A percentile compares a stretch with the other conserved stretches of the same genome.
Evolutionary conservation across 2,113 vertebrate species (phyloP).

Genomic region (Scopus umbretta): DNA sequence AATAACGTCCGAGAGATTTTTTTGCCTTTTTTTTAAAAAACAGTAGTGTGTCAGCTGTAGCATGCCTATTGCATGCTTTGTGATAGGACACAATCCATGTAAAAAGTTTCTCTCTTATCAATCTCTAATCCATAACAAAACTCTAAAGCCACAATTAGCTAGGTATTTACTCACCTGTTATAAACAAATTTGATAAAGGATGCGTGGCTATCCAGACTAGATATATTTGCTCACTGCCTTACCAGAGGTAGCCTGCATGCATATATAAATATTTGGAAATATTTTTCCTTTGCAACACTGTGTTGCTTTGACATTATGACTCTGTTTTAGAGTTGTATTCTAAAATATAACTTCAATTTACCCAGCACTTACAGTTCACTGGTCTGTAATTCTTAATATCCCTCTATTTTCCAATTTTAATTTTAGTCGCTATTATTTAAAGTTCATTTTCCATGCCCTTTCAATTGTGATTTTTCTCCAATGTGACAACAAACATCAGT

Average conservation of each 20-base stretch:
- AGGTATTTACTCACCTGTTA: not conserved
- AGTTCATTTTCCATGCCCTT: conserved; percentile 4
- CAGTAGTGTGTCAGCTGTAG: not conserved
- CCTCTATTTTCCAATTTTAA: conserved; percentile 7
- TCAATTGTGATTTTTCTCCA: not conserved
- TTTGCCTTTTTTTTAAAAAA: fast-evolving
- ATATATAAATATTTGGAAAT: not conserved
- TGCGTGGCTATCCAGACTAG: not conserved
- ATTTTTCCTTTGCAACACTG: not conserved
- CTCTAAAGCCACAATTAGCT: not conserved
- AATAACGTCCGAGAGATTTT: not conserved
- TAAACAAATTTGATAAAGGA: not conserved
- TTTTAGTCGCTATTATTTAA: not conserved
- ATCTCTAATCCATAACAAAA: not conserved
- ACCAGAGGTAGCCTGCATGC: not conserved
- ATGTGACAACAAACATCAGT: not conserved
- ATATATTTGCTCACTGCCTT: not conserved
- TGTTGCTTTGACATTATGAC: not conserved
- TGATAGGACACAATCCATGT: not conserved
- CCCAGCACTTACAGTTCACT: conserved; percentile 19
- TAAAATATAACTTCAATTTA: conserved; percentile 38
- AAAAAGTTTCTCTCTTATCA: not conserved
- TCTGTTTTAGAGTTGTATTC: not conserved
- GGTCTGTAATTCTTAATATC: conserved; percentile 41
- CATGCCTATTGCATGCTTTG: not conserved